phyloP scores from a whole-genome alignment of 1,140 invertebrate species.

The Danaus plexippus region DNA sequence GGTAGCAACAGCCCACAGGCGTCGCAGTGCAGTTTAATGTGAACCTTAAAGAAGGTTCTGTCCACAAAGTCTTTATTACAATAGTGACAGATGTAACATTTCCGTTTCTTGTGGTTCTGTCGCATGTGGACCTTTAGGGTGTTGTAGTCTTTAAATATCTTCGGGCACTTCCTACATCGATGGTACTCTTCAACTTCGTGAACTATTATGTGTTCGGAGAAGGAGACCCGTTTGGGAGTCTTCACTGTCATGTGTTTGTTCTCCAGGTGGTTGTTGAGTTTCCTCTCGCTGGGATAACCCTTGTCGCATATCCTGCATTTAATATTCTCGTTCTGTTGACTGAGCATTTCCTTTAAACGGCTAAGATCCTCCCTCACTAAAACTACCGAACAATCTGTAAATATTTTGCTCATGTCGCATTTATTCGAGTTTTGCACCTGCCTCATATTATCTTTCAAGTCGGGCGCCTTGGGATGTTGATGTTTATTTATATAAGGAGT shows the following conservation, averaged over 20 bases:
- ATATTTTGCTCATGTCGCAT: constrained; percentile 8
- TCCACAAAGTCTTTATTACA: constrained; percentile 53
- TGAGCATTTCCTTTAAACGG: constrained; percentile 23
- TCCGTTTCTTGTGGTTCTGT: constrained; percentile 47
- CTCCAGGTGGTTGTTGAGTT: constrained; percentile 39
- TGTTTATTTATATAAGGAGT: constrained; percentile 31
- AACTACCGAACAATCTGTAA: constrained; percentile 28
- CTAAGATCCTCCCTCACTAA: constrained; percentile 35
- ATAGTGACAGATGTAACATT: constrained; percentile 57
- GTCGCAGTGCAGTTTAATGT: constrained; percentile 56
- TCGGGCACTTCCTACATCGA: constrained; percentile 51
- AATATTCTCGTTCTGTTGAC: constrained; percentile 11
- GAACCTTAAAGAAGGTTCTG: constrained; percentile 56
- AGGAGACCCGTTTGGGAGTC: constrained; percentile 47
- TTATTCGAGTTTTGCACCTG: background rate
- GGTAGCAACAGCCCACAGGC: constrained; percentile 34
- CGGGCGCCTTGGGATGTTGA: background rate
- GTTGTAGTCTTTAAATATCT: constrained; percentile 46
- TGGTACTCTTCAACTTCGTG: constrained; percentile 54
- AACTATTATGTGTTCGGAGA: constrained; percentile 49
- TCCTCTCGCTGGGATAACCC: constrained; percentile 37
- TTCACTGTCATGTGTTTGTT: constrained; percentile 49
- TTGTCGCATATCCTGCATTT: constrained; percentile 52
- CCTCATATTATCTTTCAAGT: constrained; percentile 3
- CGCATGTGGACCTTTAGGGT: constrained; percentile 48